These are phyloP conservation scores for Melanotaenia duboulayi DNA, from an alignment of 2,113 vertebrate genomes.

Conservation along the genomic window DNA sequence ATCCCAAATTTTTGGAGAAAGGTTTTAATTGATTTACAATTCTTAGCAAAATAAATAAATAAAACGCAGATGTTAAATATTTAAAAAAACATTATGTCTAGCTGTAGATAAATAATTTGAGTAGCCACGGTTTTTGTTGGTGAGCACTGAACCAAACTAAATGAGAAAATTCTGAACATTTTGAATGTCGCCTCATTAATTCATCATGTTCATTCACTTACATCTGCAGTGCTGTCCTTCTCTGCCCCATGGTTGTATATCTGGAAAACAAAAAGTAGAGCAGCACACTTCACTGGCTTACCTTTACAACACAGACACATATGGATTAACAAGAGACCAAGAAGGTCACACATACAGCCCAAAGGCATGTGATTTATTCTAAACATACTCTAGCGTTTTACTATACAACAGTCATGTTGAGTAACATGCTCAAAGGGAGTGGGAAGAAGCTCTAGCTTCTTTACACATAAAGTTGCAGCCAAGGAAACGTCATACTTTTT, in stretches of 20 bases:
- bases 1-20: no score
- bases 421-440: no score
- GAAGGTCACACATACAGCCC: constrained; percentile 47
- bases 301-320: constrained; percentile 35
- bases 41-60: no score
- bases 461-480: not conserved
- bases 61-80: no score
- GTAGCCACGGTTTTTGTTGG: constrained; percentile 24
- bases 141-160: constrained; percentile 8
- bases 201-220: not conserved
- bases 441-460: no score
- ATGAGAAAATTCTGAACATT: constrained; percentile 1
- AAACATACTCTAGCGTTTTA: constrained; percentile 24
- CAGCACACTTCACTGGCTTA: constrained; percentile 39
- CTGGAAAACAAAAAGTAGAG: constrained; percentile 50
- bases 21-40: constrained; percentile 33
- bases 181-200: not conserved
- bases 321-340: constrained; percentile 60
- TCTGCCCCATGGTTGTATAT: constrained; percentile 33
- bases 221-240: not conserved
- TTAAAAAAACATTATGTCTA: constrained; percentile 16
- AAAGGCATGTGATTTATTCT: constrained; percentile 45
- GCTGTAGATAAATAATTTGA: constrained; percentile 35
- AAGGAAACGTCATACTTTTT: not conserved
- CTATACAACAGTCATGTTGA: no score